Percentiles rank a stretch among this genome's conserved stretches.
phyloP scores from a whole-genome alignment of 1,140 invertebrate genomes.

The Leguminivora glycinivorella region DNA sequence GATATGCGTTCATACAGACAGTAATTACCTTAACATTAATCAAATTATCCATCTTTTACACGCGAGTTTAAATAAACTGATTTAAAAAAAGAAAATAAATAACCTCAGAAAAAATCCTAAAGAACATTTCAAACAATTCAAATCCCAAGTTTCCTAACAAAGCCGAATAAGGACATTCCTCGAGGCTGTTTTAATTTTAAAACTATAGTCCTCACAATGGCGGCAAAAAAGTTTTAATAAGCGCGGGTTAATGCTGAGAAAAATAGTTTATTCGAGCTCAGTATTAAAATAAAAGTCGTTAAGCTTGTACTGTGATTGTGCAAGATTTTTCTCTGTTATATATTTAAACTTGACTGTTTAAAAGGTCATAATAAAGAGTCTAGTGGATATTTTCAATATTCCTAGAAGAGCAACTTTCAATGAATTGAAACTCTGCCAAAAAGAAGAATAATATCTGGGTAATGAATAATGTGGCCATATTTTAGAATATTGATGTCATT shows the following conservation, averaged over 20 bases:
- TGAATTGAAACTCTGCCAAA: too few species aligned
- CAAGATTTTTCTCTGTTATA: too few species aligned
- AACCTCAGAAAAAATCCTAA: neutral
- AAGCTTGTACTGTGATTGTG: neutral
- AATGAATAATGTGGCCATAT: too few species aligned
- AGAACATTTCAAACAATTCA: neutral
- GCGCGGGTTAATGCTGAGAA: conserved; percentile 5
- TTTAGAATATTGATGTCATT: too few species aligned
- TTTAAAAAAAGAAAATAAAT: neutral
- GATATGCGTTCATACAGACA: too few species aligned
- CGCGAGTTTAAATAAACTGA: neutral
- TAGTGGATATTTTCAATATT: too few species aligned
- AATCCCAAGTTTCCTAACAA: neutral
- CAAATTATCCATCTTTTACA: too few species aligned
- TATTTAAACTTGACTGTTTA: too few species aligned
- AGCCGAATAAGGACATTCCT: conserved; percentile 59
- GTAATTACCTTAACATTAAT: too few species aligned
- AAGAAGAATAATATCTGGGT: too few species aligned
- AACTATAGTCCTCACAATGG: conserved; percentile 48
- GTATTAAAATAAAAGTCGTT: conserved; percentile 5
- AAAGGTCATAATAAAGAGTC: too few species aligned
- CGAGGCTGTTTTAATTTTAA: conserved; percentile 64
- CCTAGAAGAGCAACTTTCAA: too few species aligned
- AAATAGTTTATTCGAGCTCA: conserved; percentile 2
- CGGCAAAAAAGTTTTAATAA: conserved; percentile 6